Evolutionary conservation across 2,113 vertebrate genomes (phyloP).

Genomic region (Oryctolagus cuniculus): DNA sequence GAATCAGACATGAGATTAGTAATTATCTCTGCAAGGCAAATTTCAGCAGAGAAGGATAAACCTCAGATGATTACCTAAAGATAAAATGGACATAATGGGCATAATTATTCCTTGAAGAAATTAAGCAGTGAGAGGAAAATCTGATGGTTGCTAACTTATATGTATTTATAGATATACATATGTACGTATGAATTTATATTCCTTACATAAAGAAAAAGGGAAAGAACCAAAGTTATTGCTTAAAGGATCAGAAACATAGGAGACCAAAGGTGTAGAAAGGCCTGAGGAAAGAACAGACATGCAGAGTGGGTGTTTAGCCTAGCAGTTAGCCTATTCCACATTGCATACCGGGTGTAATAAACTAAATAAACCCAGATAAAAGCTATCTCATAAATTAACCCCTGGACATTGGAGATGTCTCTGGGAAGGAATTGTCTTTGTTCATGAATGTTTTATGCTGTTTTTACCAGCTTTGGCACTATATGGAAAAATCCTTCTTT

Average conservation of each 20-base stretch:
- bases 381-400: no score
- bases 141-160: neutral
- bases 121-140: slow-evolving; percentile 35
- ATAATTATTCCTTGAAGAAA: slow-evolving; percentile 57
- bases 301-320: no score
- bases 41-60: neutral
- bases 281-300: neutral
- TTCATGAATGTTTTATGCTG: no score
- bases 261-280: neutral
- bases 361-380: no score
- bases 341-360: no score
- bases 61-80: neutral
- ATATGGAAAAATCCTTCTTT: no score
- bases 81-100: slow-evolving; percentile 44
- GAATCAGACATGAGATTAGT: slow-evolving; percentile 8
- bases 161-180: neutral
- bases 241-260: slow-evolving; percentile 42
- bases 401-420: no score
- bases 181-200: neutral
- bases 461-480: no score
- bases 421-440: no score
- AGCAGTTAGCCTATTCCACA: no score
- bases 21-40: slow-evolving; percentile 39
- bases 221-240: slow-evolving; percentile 1
- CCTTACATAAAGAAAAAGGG: neutral